A percentile compares a stretch with the other conserved stretches of the same genome.
phyloP scores from a whole-genome alignment of 2,888 invertebrate species.

The Augiades crinisus region DNA sequence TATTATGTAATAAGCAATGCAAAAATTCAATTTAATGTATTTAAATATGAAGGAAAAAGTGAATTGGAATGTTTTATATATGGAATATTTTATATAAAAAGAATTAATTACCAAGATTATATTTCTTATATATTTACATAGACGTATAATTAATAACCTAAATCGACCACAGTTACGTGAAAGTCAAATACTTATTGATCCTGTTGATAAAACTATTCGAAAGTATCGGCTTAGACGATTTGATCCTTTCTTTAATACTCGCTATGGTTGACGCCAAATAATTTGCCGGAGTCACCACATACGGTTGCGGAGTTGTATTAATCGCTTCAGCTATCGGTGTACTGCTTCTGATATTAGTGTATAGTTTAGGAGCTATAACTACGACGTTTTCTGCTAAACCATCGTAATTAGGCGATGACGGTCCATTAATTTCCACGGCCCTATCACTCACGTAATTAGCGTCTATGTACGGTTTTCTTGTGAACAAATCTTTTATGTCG shows the following conservation, averaged over 20 bases:
- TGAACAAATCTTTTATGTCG: conserved; percentile 53
- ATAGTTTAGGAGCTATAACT: conserved; percentile 41
- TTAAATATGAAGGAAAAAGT: too few relatives aligned
- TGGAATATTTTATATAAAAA: too few relatives aligned
- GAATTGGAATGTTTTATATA: too few relatives aligned
- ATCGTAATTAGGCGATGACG: conserved; percentile 42
- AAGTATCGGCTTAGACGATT: conserved; percentile 52
- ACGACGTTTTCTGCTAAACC: conserved; percentile 24
- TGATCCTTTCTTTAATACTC: conserved; percentile 54
- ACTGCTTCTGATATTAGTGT: conserved; percentile 49
- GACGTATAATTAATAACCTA: too few relatives aligned
- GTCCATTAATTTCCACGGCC: conserved; percentile 41
- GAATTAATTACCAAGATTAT: too few relatives aligned
- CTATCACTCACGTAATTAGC: conserved; percentile 13
- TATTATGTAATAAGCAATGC: too few relatives aligned
- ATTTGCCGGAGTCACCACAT: conserved; percentile 31
- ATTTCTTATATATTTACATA: too few relatives aligned
- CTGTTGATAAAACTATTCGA: conserved; percentile 59
- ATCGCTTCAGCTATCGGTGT: conserved; percentile 19
- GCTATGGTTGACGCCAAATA: conserved; percentile 61
- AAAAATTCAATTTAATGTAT: too few relatives aligned
- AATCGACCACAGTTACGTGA: too few relatives aligned
- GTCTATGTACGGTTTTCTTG: conserved; percentile 36
- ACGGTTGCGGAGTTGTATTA: conserved; percentile 30
- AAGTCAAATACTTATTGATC: conserved; percentile 67